Evolutionary conservation across 2,113 vertebrate genomes (phyloP), one percentile per base, ranked within the genome.

Genomic region (Serinus canaria): DNA sequence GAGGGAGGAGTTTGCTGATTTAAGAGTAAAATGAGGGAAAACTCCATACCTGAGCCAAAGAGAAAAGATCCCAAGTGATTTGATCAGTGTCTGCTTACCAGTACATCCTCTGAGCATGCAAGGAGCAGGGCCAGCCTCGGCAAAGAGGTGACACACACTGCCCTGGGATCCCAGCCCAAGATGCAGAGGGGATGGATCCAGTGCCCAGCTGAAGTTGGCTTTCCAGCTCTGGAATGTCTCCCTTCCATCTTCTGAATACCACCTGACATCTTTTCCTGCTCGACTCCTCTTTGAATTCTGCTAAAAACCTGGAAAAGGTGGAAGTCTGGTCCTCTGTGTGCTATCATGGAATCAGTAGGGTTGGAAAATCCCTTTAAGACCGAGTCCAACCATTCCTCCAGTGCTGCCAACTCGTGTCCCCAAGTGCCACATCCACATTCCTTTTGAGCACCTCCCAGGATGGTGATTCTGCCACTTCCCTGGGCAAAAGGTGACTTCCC

Each of bases 371-470:
- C 41, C 41, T 69, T 35, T 8, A 23, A 10, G 15, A 27, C 6
- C 0, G 0, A 56, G 5, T 27, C 62, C 39, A 35, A 1, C 20
- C 0, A 0, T 47, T 77, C 31, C 39, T 74, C 11, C 79, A 20
- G 41, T 7, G 31, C 55, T 62, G 63, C 55, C 53, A 69, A 1
- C 39, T 30, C 25, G 0, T 1, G 30, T 69, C 55, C 47, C 62
- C 56, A 14, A 9, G 87, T 16, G 70, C 79, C 79, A 55, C 62
- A 21, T 46, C 46, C 53, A 30, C 22, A 8, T 13, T 41, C 31
- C 31, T 33, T 83, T 9, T 7, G 25, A 41, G 41, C 23, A 3
- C 37, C 49, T 81, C 50, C 11, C 39, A 35, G 62, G 16, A 53
- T 18, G 47, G 11, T 35, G n/a, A 60, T 31, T 52, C 49, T 2